Conservation (phyloP, 2,888 invertebrate genomes). For the Standfussiana lucernea region DNA sequence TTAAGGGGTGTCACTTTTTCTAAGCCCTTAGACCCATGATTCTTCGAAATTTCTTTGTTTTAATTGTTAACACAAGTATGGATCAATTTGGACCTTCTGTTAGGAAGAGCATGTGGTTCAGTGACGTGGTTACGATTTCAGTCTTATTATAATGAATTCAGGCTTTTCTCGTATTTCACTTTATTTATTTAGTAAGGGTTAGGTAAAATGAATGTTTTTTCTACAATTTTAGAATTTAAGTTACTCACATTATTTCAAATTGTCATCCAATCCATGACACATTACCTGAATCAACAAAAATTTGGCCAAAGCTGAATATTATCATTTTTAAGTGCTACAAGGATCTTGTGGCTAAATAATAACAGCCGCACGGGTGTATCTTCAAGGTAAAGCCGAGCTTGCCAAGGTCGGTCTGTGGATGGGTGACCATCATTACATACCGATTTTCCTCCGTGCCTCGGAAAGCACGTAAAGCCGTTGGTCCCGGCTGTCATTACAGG, state of each 20-base stretch:
- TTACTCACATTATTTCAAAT: not conserved
- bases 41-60: not conserved
- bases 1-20: not conserved
- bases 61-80: not conserved
- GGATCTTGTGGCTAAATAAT: no score
- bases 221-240: not conserved
- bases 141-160: constrained; percentile 40
- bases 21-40: not conserved
- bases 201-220: constrained; percentile 13
- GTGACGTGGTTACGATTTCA: constrained; percentile 30
- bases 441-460: no score
- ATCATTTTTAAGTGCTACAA: not conserved
- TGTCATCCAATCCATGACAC: not conserved
- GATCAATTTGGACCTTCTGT: not conserved
- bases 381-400: no score
- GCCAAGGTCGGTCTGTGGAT: no score
- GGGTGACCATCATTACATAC: no score
- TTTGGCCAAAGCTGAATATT: not conserved
- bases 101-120: not conserved
- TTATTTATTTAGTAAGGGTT: constrained; percentile 45
- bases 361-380: no score
- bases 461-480: no score
- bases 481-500: no score
- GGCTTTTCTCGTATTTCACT: constrained; percentile 38
- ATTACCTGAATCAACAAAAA: not conserved